Conservation (phyloP, 1,140 invertebrate genomes). For the Nasonia longicornis region DNA sequence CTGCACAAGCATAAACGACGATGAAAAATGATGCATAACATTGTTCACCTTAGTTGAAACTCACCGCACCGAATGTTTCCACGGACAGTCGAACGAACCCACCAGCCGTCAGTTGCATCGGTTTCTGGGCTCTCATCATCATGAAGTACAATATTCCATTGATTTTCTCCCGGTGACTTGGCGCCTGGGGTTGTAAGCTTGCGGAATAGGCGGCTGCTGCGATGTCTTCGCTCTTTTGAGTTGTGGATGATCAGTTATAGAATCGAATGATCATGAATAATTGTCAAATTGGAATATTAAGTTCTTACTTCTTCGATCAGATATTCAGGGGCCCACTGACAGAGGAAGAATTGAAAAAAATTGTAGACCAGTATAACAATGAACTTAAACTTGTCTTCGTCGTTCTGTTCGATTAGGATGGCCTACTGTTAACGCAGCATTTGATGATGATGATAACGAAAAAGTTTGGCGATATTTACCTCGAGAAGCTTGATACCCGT, state of each 20-base stretch:
- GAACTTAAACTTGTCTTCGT: background rate
- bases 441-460: background rate
- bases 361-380: background rate
- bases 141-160: slow-evolving; percentile 12
- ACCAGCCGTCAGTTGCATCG: slow-evolving; percentile 23
- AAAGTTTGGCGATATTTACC: background rate
- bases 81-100: slow-evolving; percentile 6
- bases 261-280: background rate
- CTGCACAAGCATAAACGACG: background rate
- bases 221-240: background rate
- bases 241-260: background rate
- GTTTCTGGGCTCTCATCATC: slow-evolving; percentile 20
- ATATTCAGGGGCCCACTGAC: slow-evolving; percentile 25
- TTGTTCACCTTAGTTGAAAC: background rate
- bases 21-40: background rate
- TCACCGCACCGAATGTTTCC: slow-evolving; percentile 23
- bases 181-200: background rate
- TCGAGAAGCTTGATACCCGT: slow-evolving; percentile 17
- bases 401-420: background rate
- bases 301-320: slow-evolving; percentile 13
- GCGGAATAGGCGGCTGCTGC: slow-evolving; percentile 14
- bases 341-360: slow-evolving; percentile 24
- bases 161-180: background rate
- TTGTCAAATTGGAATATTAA: background rate
- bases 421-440: too few relatives aligned